Percentiles rank a stretch among this genome's conserved stretches.
Conservation (phyloP, 2,888 invertebrate species). For the Idaea straminata region DNA sequence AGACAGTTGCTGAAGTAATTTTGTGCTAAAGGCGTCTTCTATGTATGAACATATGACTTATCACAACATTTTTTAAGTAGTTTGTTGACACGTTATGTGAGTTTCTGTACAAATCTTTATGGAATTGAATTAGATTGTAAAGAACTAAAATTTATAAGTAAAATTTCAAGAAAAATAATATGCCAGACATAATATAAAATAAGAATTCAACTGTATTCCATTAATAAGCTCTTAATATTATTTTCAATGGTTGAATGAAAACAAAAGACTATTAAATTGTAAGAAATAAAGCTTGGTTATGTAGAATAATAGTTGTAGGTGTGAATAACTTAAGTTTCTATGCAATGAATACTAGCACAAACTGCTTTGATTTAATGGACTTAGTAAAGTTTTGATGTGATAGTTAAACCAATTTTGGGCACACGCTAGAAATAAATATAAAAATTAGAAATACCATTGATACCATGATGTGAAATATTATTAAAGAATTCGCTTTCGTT, state of each 20-base stretch:
- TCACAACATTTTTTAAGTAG: too few relatives aligned
- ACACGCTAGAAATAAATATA: too few relatives aligned
- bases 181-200: not conserved
- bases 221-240: not conserved
- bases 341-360: not conserved
- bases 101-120: too few relatives aligned
- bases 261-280: not conserved
- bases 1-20: slow-evolving; percentile 1
- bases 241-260: not conserved
- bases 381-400: not conserved
- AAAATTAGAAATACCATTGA: too few relatives aligned
- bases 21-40: slow-evolving; percentile 1
- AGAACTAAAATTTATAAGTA: not conserved
- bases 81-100: too few relatives aligned
- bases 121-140: not conserved
- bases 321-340: not conserved
- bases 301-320: not conserved
- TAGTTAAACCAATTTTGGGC: too few relatives aligned
- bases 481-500: too few relatives aligned
- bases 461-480: too few relatives aligned
- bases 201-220: not conserved
- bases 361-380: not conserved
- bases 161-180: not conserved
- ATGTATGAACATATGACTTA: too few relatives aligned
- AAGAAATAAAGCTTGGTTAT: not conserved